A percentile compares a stretch with the other conserved stretches of the same genome.
phyloP scores from a whole-genome alignment of 2,113 vertebrate species.

The Aix galericulata region DNA sequence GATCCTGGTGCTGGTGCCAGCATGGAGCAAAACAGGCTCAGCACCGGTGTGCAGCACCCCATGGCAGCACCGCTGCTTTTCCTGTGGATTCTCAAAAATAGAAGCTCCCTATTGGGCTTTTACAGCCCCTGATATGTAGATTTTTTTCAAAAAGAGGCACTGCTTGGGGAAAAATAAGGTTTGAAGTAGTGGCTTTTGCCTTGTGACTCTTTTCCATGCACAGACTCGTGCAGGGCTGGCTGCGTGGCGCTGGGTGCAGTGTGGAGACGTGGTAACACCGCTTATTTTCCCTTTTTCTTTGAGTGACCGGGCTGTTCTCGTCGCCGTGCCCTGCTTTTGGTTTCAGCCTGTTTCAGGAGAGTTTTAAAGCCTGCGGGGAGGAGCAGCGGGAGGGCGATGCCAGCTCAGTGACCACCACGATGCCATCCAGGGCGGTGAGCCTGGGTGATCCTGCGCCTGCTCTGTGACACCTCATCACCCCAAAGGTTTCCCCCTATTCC shows the following conservation, averaged over 20 bases:
- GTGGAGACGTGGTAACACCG: background rate
- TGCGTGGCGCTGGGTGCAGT: too few species aligned
- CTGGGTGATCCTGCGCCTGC: too few species aligned
- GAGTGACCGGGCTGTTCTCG: fast-evolving
- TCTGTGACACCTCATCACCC: background rate
- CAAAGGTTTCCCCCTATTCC: background rate
- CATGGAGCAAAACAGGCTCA: too few species aligned
- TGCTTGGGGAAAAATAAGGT: background rate
- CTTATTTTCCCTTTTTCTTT: background rate
- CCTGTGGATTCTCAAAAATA: background rate
- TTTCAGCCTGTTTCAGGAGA: too few species aligned
- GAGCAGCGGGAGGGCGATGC: background rate
- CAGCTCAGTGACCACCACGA: fast-evolving
- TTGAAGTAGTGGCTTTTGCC: background rate
- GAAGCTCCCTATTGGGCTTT: background rate
- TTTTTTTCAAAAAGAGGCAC: background rate
- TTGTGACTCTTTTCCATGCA: too few species aligned
- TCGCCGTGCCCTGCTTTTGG: background rate
- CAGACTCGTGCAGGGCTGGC: fast-evolving
- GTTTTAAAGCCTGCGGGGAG: background rate
- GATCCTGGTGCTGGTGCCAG: background rate
- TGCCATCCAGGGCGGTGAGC: background rate
- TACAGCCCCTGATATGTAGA: background rate
- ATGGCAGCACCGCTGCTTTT: background rate
- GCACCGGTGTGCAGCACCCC: background rate